Conservation (phyloP, 2,797 vertebrate genomes). For the Scomberomorus guttatus region DNA sequence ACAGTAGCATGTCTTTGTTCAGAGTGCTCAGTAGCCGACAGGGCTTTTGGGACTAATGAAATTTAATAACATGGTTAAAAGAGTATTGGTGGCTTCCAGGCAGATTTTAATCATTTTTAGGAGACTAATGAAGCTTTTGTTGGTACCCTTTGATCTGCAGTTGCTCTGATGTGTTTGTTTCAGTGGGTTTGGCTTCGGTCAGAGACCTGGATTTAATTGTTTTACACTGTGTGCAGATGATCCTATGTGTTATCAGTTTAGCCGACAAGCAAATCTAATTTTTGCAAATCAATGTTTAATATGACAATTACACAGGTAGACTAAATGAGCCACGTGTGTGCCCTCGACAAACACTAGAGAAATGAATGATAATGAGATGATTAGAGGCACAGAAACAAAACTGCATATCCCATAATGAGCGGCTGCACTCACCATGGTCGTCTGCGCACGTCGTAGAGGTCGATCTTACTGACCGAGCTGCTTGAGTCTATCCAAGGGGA, state of each 20-base stretch:
- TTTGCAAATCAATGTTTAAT: conserved; percentile 24
- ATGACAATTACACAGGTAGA: conserved; percentile 1
- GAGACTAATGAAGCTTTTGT: conserved; percentile 60
- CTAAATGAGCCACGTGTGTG: not conserved
- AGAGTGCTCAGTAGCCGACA: not conserved
- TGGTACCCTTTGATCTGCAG: conserved; percentile 50
- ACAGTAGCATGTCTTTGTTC: conserved; percentile 19
- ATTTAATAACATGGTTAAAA: conserved; percentile 55
- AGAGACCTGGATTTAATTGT: conserved; percentile 31
- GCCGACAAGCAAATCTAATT: conserved; percentile 21
- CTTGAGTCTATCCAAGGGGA: conserved; percentile 94
- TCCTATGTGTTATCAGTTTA: not conserved
- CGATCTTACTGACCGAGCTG: conserved; percentile 92
- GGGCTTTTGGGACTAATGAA: conserved; percentile 40
- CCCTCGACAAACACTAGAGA: conserved; percentile 5
- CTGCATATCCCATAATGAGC: not conserved
- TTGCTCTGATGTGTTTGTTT: conserved; percentile 34
- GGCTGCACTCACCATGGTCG: conserved; percentile 92
- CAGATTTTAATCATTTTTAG: conserved; percentile 55
- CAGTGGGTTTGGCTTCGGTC: conserved; percentile 27
- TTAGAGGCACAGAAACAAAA: conserved; percentile 6
- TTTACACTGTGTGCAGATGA: conserved; percentile 12
- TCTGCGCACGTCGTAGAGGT: conserved; percentile 96
- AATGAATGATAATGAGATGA: conserved; percentile 9
- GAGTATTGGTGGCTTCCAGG: conserved; percentile 31